Base-by-base conservation (phyloP, 2,797 vertebrate genomes). In the Labeo calbasu region DNA sequence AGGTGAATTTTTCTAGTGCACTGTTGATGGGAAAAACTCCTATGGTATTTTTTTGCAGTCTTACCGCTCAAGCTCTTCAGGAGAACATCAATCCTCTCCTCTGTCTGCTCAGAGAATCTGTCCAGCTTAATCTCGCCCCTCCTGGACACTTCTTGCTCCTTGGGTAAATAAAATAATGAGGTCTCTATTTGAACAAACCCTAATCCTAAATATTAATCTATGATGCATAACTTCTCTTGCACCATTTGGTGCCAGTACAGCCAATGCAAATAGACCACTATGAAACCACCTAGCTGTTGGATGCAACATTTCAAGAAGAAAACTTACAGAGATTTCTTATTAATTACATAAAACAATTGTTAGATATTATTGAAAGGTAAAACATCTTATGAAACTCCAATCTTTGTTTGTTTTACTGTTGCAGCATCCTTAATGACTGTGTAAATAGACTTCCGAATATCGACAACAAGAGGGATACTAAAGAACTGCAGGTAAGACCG, bases 111-210 rank as follows among this genome's bases (percentile, higher is more conserved):
- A 96, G 95, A 89, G 98, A 99, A 75, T 99, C 97, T 5, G 95
- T 96, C 73, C 97, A 98, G 91, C 91, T 99, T 86, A 98, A 97
- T 89, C 92, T 99, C 73, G 96, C 97, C 36, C 96, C 97, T 3
- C 98, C 98, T 5, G 97, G 97, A 1, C 94, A 97, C 86, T 99
- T 99, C 86, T 90, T 99, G 79, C 95, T 99, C 40, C 95, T 99
- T 89, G 97, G 98, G 98, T 99, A 90, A 87, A 91, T 92, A 46
- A 61, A 77, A 77, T 73, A 25, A 59, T 12, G 4, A 32, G 51
- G 1, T 46, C n/a, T 40, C 50, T 69, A n/a, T 43, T 46, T 77
- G 8, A 61, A 25, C 14, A 17, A 46, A 77, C 55, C 15, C 0
- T 28, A 40, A 46, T 14, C 14, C 21, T 9, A 40, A 76, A 77